phyloP scores from a whole-genome alignment of 2,113 vertebrate genomes.

The Spheniscus mendiculus region DNA sequence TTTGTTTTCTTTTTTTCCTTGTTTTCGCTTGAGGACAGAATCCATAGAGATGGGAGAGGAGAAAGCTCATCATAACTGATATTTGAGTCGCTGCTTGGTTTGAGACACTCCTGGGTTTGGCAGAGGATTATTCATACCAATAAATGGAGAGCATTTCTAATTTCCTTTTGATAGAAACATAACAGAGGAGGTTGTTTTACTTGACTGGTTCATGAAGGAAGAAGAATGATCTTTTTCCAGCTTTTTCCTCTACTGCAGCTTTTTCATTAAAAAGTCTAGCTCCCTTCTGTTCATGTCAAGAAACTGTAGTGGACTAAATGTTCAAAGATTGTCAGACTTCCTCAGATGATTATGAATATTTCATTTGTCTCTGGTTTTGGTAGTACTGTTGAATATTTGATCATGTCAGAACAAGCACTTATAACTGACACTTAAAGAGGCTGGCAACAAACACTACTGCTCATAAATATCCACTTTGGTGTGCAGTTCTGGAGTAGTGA shows the following conservation, averaged over 20 bases:
- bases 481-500: background rate
- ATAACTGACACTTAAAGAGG: background rate
- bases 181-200: background rate
- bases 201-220: background rate
- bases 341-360: slow-evolving; percentile 10
- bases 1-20: background rate
- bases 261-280: background rate
- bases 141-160: background rate
- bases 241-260: background rate
- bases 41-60: background rate
- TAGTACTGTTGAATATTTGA: background rate
- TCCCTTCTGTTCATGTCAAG: background rate
- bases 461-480: slow-evolving; percentile 1
- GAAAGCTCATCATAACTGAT: background rate
- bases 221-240: background rate
- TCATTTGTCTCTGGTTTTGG: background rate
- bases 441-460: background rate
- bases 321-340: slow-evolving; percentile 2
- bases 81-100: background rate
- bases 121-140: background rate
- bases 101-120: background rate
- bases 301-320: background rate
- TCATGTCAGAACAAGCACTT: slow-evolving; percentile 17
- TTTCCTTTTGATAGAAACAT: background rate
- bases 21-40: background rate